phyloP scores from a whole-genome alignment of 2,888 invertebrate species.

The Lucinisca nassula region DNA sequence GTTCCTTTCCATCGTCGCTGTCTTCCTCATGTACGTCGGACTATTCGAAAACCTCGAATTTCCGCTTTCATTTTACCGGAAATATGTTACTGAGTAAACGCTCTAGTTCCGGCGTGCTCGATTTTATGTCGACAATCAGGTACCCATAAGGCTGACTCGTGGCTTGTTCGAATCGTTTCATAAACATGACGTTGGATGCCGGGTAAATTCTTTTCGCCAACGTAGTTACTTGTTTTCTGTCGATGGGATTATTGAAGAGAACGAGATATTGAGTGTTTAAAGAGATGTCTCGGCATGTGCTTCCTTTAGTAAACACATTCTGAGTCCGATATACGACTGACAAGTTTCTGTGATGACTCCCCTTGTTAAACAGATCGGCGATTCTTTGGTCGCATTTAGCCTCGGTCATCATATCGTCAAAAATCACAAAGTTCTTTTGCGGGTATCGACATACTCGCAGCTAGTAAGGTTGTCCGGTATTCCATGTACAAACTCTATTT shows the following conservation, averaged over 20 bases:
- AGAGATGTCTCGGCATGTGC: no score
- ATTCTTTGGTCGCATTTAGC: no score
- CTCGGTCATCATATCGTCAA: no score
- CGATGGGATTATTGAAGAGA: constrained; percentile 35
- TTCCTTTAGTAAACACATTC: no score
- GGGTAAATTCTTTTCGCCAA: constrained; percentile 29
- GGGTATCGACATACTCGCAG: no score
- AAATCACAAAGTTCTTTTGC: no score
- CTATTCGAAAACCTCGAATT: background rate
- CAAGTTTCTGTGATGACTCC: no score
- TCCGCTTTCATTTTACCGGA: background rate
- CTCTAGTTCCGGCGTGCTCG: constrained; percentile 6
- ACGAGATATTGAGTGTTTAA: constrained; percentile 23
- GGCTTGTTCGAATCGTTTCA: constrained; percentile 19
- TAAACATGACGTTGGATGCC: background rate
- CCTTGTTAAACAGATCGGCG: no score
- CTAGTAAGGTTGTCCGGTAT: no score
- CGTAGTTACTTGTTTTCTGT: constrained; percentile 29
- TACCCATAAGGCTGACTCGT: no score
- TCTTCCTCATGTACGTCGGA: background rate
- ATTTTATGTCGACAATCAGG: constrained; percentile 9
- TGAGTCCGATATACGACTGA: no score
- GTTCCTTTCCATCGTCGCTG: background rate
- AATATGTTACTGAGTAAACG: constrained; percentile 10
- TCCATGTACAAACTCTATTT: no score